Percentiles rank a stretch among this genome's conserved stretches.
phyloP scores from a whole-genome alignment of 2,797 vertebrate species.

The Lacerta agilis region DNA sequence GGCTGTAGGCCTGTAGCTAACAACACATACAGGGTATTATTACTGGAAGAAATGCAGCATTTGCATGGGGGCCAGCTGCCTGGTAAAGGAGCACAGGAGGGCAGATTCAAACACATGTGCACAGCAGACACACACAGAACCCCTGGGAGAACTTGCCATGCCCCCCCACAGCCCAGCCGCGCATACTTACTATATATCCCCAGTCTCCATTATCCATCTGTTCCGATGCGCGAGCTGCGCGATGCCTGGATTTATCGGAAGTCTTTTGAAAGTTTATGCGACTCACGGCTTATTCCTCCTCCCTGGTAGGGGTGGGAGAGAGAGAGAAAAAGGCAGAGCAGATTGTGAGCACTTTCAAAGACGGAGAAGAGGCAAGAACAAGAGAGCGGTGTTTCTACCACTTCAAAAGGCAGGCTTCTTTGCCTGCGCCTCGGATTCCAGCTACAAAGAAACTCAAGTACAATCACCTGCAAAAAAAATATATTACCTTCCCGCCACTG shows the following conservation, averaged over 20 bases:
- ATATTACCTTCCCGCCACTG: not conserved
- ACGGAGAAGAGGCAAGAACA: constrained; percentile 19
- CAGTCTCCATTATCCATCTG: constrained; percentile 99
- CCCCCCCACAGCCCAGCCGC: not conserved
- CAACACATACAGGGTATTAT: not conserved
- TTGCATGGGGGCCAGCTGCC: not conserved
- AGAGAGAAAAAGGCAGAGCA: constrained; percentile 55
- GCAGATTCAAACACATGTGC: not conserved
- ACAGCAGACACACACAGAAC: not conserved
- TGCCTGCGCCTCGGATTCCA: constrained; percentile 34
- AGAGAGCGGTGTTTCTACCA: constrained; percentile 35
- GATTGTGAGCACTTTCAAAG: constrained; percentile 49
- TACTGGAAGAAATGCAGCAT: not conserved
- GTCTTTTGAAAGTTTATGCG: constrained; percentile 56
- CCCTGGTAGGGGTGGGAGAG: constrained; percentile 47
- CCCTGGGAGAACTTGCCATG: not conserved
- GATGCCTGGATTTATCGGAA: constrained; percentile 71
- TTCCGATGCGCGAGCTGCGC: constrained; percentile 68
- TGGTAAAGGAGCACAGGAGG: not conserved
- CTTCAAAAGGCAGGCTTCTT: constrained; percentile 43
- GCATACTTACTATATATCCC: constrained; percentile 91
- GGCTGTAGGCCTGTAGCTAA: not conserved
- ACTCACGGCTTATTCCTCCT: constrained; percentile 54
- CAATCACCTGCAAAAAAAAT: constrained; percentile 30
- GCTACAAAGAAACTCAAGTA: constrained; percentile 44